phyloP scores from a whole-genome alignment of 2,797 vertebrate species.

The Neosilurus mollespiculum region DNA sequence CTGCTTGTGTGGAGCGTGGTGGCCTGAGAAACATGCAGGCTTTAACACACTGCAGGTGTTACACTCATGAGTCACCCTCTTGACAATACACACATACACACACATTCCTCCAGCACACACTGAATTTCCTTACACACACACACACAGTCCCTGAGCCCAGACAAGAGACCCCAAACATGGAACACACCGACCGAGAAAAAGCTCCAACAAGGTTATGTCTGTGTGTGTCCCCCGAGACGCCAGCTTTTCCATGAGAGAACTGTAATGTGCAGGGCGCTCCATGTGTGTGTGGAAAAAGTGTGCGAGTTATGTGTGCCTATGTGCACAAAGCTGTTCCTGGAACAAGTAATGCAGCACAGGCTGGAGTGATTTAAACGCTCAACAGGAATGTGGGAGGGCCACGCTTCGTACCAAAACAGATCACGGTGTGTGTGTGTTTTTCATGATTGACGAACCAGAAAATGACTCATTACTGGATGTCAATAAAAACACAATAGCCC shows the following conservation, averaged over 20 bases:
- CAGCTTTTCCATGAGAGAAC: slow-evolving; percentile 65
- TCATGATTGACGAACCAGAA: slow-evolving; percentile 44
- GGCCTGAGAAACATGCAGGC: slow-evolving; percentile 31
- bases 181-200: slow-evolving; percentile 25
- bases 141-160: slow-evolving; percentile 28
- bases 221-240: slow-evolving; percentile 33
- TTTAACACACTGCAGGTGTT: slow-evolving; percentile 52
- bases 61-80: slow-evolving; percentile 43
- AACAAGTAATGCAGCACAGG: slow-evolving; percentile 78
- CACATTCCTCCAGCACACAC: slow-evolving; percentile 20
- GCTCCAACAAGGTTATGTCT: slow-evolving; percentile 32
- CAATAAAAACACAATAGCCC: slow-evolving; percentile 33
- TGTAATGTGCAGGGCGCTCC: slow-evolving; percentile 36
- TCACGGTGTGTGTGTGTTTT: slow-evolving; percentile 56
- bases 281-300: slow-evolving; percentile 43
- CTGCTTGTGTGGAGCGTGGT: slow-evolving; percentile 36
- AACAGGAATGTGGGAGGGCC: slow-evolving; percentile 81
- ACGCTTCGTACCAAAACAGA: slow-evolving; percentile 77
- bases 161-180: slow-evolving; percentile 42
- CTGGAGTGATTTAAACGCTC: slow-evolving; percentile 79
- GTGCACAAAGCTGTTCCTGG: slow-evolving; percentile 69
- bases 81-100: slow-evolving; percentile 43
- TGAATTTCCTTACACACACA: slow-evolving; percentile 46
- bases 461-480: slow-evolving; percentile 35
- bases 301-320: slow-evolving; percentile 36